A percentile compares a stretch with the other conserved stretches of the same genome.
These are phyloP conservation scores for Percina caprodes DNA, from an alignment of 2,113 vertebrate species.

Conservation along the genomic window DNA sequence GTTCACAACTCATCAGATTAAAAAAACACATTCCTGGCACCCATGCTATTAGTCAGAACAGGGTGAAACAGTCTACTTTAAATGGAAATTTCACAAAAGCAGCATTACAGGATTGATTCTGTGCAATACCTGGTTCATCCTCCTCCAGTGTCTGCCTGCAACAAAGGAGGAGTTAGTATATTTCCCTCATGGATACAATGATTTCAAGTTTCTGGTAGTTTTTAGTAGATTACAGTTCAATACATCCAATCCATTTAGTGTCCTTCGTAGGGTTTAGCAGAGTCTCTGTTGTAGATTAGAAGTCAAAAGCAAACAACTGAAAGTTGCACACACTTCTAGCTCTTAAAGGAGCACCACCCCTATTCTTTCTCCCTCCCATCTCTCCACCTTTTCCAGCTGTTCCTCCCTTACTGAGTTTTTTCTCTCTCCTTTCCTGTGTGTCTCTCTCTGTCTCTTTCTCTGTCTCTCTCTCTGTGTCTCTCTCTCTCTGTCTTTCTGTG, in stretches of 20 bases:
- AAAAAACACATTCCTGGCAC: conserved; percentile 26
- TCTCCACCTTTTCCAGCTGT: conserved; percentile 65
- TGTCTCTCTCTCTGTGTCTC: conserved; percentile 16
- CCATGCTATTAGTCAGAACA: neutral
- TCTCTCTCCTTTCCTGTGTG: conserved; percentile 41
- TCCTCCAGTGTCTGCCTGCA: conserved; percentile 47
- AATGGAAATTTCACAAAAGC: conserved; percentile 3
- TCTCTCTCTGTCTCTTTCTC: conserved; percentile 13
- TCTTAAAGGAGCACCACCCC: conserved; percentile 56
- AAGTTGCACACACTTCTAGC: conserved; percentile 36
- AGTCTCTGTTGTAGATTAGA: conserved; percentile 33
- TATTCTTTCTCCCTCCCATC: conserved; percentile 55
- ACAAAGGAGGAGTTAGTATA: conserved; percentile 22
- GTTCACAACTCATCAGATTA: conserved; percentile 25
- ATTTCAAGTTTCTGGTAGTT: conserved; percentile 30
- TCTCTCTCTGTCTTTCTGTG: neutral
- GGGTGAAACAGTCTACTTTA: neutral
- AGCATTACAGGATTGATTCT: conserved; percentile 19
- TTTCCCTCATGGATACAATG: conserved; percentile 42
- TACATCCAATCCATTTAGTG: conserved; percentile 32
- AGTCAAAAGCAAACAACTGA: conserved; percentile 58
- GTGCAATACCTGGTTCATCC: conserved; percentile 65
- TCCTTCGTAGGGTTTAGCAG: conserved; percentile 19
- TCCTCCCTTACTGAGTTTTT: conserved; percentile 34
- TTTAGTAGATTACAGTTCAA: conserved; percentile 41